phyloP scores from a whole-genome alignment of 2,797 vertebrate species.

The Intellagama lesueurii region DNA sequence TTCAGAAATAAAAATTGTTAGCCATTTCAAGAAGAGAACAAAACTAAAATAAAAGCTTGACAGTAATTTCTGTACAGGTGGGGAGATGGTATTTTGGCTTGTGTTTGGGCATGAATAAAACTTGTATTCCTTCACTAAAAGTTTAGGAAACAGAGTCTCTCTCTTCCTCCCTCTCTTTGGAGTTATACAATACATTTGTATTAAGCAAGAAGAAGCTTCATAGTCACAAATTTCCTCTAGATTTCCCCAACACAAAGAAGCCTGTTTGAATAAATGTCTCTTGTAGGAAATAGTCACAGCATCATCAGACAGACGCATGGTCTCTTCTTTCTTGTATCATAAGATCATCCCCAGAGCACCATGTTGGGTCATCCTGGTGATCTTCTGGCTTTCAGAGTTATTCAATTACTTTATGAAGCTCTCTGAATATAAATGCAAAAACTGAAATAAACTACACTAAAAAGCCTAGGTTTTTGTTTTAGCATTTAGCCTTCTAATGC shows the following conservation, averaged over 20 bases:
- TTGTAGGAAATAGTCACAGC: neutral
- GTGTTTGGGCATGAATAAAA: neutral
- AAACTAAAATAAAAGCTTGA: neutral
- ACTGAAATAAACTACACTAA: neutral
- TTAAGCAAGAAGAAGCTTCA: neutral
- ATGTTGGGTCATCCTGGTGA: neutral
- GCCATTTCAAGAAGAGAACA: neutral
- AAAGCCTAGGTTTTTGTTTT: neutral
- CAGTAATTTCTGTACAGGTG: neutral
- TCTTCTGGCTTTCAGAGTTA: neutral
- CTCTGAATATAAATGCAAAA: neutral
- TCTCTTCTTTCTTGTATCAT: neutral
- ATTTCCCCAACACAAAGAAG: neutral
- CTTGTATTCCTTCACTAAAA: neutral
- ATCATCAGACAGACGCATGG: neutral
- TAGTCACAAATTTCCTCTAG: neutral
- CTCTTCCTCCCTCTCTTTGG: neutral
- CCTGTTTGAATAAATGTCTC: neutral
- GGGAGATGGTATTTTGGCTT: neutral
- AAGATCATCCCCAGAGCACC: neutral
- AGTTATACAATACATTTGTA: neutral
- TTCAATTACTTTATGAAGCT: neutral
- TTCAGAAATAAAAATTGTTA: neutral
- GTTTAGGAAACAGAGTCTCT: neutral
- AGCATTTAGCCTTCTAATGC: neutral